Base-by-base conservation (phyloP, 2,797 vertebrate genomes). In the Pipistrellus nathusii region DNA sequence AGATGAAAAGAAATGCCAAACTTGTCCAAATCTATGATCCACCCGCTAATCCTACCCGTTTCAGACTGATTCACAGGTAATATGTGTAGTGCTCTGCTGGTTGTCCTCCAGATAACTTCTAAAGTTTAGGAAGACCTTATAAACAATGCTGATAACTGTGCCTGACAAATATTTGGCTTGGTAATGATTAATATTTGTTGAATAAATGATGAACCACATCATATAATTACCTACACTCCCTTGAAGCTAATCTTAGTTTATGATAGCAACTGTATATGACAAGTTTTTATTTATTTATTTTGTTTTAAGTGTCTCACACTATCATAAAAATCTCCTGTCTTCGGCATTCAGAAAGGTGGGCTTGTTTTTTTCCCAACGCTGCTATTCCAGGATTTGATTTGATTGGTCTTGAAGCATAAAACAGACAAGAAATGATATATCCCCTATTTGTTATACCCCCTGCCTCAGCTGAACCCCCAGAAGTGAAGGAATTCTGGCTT, bases 321-420 rank as follows among this genome's bases (percentile, higher is more conserved):
- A 46, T 44, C 77, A 85, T 87, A 85, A 72, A 92, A 91, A 44
- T 92, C 75, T 35, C 17, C 41, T 46, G 18, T 88, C 44, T 85
- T 80, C 17, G 51, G 6, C 68, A 64, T 84, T 15, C 72, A 83
- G 38, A 64, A 85, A 81, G 2, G 13, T 68, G 20, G 53, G 25
- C n/a, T 21, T 18, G 17, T 18, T 68, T 85, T 85, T 84, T 51
- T 2, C 2, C 2, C 53, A 88, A 27, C 5, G 53, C 88, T 81
- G 41, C 21, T 91, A n/a, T 84, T 86, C 41, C 18, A 83, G 41
- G 15, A 75, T 94, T 90, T 88, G 21, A 57, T 62, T 75, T 86
- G 66, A 46, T 93, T 85, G 35, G 38, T 57, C 14, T 90, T 94
- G 64, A 71, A 78, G 30, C 5, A 0, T 73, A 85, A 55, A 53